Evolutionary conservation across 2,113 vertebrate genomes (phyloP), one percentile per base, ranked within the genome.

Genomic region (Ammodytes dubius): DNA sequence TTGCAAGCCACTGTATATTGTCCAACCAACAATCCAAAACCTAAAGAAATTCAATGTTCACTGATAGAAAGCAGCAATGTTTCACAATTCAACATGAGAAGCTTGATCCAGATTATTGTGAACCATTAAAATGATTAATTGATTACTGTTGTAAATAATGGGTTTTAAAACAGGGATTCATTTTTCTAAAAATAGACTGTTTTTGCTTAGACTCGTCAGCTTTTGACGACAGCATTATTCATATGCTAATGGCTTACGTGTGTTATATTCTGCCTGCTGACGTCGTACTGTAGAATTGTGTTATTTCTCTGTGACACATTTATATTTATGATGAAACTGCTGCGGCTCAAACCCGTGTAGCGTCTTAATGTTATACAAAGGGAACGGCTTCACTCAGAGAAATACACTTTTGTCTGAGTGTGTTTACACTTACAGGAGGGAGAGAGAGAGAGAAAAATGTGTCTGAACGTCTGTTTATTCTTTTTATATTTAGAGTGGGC

Each of bases 401-500:
- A 59, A 66, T 54, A 59, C 66, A 71, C 43, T 15, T 39, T 66
- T 58, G 42, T 6, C 42, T 8, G 19, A 65, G 47, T 49, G 35
- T 74, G 6, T 89, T 79, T 70, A 71, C 56, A 70, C 45, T 70
- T 64, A 57, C 68, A 7, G 19, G 52, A 78, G 53, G 63, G 12
- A 70, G 50, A 67, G 12, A 27, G 12, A 27, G 27, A 27, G 27
- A 27, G 27, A 27, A 27, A 58, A 83, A 45, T 60, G 64, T 84
- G 76, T 78, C 72, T 71, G 52, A 57, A 19, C 85, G 70, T 90
- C 60, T 80, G 82, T 86, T 89, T 84, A 59, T 88, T 80, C 71
- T 61, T 70, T 71, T 83, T 90, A 87, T 87, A 87, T 85, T 89
- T 88, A 89, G 90, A 89, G 65, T 49, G 57, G 37, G 52, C 73